These are phyloP conservation scores for Bryconaethiops microstoma DNA, from an alignment of 2,797 vertebrate genomes.

Conservation along the genomic window DNA sequence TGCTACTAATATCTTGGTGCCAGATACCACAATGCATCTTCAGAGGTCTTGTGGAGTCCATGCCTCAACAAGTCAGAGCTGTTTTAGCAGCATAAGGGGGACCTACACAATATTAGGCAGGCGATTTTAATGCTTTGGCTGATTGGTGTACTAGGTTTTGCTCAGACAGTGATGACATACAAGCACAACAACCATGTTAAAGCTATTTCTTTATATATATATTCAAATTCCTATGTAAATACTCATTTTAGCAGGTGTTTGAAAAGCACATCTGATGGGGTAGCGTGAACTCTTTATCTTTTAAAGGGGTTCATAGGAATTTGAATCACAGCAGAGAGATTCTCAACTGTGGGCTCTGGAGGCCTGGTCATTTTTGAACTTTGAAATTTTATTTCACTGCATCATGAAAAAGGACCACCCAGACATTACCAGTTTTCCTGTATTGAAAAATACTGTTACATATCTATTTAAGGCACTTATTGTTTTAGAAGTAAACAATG, in stretches of 20 bases:
- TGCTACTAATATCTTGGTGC: too few species aligned
- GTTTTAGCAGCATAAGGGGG: too few species aligned
- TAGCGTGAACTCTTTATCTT: conserved; percentile 36
- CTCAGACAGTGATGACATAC: neutral
- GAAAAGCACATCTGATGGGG: conserved; percentile 13
- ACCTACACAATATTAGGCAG: too few species aligned
- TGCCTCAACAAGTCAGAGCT: too few species aligned
- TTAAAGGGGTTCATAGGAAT: conserved; percentile 20
- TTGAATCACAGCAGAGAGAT: conserved; percentile 69
- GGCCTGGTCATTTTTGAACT: conserved; percentile 48
- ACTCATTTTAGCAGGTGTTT: neutral
- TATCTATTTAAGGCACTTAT: conserved; percentile 79
- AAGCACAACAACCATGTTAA: neutral
- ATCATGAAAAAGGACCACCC: conserved; percentile 61
- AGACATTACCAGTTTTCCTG: conserved; percentile 72
- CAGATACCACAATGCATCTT: too few species aligned
- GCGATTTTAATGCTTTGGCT: too few species aligned
- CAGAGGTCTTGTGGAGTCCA: too few species aligned
- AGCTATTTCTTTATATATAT: neutral
- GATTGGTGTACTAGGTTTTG: neutral
- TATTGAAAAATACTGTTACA: conserved; percentile 37
- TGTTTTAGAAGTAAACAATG: neutral
- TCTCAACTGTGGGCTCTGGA: conserved; percentile 75
- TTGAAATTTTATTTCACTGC: neutral
- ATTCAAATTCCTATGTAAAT: neutral